These are phyloP conservation scores for Drosophila neocordata DNA, from an alignment of 1,140 invertebrate species.

Conservation along the genomic window DNA sequence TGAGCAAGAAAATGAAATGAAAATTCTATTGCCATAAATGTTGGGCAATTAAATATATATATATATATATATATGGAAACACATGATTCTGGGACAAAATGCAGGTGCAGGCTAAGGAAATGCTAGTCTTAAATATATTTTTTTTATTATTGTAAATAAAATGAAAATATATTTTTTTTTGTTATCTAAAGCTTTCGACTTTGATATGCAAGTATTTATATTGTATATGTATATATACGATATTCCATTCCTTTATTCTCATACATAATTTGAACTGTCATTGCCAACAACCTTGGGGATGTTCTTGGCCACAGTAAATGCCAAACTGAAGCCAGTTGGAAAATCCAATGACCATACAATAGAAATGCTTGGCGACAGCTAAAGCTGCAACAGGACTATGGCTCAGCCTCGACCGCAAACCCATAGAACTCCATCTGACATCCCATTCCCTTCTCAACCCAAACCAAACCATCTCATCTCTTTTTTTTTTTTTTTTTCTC, in stretches of 20 bases:
- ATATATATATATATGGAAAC: background rate
- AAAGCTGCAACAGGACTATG: conserved; percentile 27
- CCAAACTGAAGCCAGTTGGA: conserved; percentile 23
- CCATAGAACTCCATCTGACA: conserved; percentile 38
- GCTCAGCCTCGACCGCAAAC: conserved; percentile 33
- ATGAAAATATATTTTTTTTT: background rate
- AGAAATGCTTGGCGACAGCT: conserved; percentile 59
- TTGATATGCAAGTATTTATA: too few relatives aligned
- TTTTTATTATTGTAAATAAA: background rate
- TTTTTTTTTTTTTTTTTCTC: background rate
- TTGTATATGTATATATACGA: too few relatives aligned
- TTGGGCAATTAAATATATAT: conserved; percentile 54
- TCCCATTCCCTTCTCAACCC: background rate
- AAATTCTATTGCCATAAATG: conserved; percentile 56
- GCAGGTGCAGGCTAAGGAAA: background rate
- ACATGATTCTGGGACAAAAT: background rate
- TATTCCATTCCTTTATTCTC: background rate
- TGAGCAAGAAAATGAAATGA: conserved; percentile 26
- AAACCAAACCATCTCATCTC: too few relatives aligned
- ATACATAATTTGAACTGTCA: conserved; percentile 19
- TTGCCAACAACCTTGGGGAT: conserved; percentile 4
- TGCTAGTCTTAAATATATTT: background rate
- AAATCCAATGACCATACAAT: conserved; percentile 60
- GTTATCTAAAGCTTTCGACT: too few relatives aligned
- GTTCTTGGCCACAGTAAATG: background rate